A percentile compares a stretch with the other conserved stretches of the same genome.
phyloP scores from a whole-genome alignment of 2,113 vertebrate genomes.

The Mirza zaza region DNA sequence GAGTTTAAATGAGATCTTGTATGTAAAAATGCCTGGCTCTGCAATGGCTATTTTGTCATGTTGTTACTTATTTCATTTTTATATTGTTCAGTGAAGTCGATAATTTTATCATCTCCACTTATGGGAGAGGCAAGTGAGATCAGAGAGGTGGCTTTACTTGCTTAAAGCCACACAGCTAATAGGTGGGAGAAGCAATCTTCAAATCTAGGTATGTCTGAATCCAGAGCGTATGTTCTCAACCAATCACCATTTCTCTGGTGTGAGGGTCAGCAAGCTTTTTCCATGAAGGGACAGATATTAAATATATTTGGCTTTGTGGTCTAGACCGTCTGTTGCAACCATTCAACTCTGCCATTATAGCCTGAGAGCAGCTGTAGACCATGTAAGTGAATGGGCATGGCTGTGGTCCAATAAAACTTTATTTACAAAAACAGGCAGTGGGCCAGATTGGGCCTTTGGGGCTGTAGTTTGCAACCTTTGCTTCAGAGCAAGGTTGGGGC shows the following conservation, averaged over 20 bases:
- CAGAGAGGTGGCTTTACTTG: not conserved
- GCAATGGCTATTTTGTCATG: not conserved
- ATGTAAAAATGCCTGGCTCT: not conserved
- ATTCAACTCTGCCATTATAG: not conserved
- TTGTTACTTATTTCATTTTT: not conserved
- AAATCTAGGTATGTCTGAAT: not conserved
- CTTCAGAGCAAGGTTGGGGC: not conserved
- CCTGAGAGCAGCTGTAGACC: not conserved
- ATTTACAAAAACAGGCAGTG: not conserved
- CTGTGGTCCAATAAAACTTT: constrained; percentile 20
- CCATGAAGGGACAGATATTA: not conserved
- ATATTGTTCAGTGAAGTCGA: not conserved
- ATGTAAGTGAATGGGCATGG: not conserved
- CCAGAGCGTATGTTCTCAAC: not conserved
- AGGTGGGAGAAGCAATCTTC: not conserved
- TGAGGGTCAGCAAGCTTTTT: not conserved
- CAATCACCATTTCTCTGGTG: not conserved
- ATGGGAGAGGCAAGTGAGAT: not conserved
- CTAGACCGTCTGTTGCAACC: not conserved
- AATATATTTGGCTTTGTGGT: not conserved
- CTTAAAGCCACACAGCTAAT: not conserved
- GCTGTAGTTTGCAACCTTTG: not conserved
- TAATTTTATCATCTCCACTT: not conserved
- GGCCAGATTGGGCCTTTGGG: not conserved
- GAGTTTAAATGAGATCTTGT: not conserved